Evolutionary conservation across 2,113 vertebrate genomes (phyloP).

Genomic region (Eulacestoma nigropectus): DNA sequence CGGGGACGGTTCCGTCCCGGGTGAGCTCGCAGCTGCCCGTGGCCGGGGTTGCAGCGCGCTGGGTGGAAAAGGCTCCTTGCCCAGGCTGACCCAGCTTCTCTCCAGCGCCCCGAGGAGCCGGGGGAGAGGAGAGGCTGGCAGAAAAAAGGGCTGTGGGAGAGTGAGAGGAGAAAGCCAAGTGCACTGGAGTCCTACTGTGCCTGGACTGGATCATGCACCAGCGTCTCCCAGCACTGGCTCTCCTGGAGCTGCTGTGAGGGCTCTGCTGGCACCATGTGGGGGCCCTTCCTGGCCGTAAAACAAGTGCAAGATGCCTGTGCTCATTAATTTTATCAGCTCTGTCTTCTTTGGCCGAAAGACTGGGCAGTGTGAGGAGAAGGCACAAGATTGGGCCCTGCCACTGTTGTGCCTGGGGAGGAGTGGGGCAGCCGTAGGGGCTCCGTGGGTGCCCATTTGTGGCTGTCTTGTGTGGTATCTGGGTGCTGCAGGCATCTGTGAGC

Average conservation of each 20-base stretch:
- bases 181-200: accelerated
- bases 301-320: neutral
- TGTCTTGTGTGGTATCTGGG: neutral
- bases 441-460: neutral
- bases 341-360: neutral
- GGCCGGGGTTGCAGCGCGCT: neutral
- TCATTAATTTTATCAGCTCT: neutral
- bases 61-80: neutral
- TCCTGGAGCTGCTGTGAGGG: neutral
- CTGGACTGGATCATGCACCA: neutral
- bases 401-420: neutral
- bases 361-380: neutral
- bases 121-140: neutral
- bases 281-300: neutral
- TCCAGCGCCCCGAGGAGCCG: neutral
- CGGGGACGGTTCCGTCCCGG: accelerated
- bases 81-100: neutral
- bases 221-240: neutral
- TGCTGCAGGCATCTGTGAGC: neutral
- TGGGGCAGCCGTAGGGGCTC: accelerated
- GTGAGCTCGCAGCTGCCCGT: accelerated
- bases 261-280: neutral
- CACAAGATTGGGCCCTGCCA: neutral
- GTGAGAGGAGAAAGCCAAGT: neutral
- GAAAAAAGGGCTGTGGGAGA: neutral